phyloP scores from a whole-genome alignment of 2,113 vertebrate genomes.

The Lagenorhynchus albirostris region DNA sequence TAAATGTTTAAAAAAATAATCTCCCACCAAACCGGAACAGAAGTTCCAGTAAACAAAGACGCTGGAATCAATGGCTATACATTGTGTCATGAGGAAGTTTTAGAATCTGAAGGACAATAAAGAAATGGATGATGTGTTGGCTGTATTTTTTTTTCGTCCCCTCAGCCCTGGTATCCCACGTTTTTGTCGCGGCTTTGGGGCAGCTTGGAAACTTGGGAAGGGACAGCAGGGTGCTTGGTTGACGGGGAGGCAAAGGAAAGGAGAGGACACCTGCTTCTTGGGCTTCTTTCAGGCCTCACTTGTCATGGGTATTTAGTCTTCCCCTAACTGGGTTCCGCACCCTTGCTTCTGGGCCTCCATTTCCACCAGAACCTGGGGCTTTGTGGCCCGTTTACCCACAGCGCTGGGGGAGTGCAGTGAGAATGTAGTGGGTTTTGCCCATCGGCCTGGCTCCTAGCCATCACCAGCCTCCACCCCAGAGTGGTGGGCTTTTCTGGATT shows the following conservation, averaged over 20 bases:
- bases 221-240: neutral
- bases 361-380: neutral
- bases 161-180: neutral
- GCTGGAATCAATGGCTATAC: neutral
- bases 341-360: neutral
- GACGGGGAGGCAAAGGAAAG: neutral
- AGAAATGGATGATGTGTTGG: neutral
- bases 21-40: neutral
- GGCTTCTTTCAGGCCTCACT: neutral
- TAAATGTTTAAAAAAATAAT: slow-evolving; percentile 28
- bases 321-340: neutral
- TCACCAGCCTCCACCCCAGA: neutral
- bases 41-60: neutral
- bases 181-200: neutral
- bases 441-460: neutral
- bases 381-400: neutral
- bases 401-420: neutral
- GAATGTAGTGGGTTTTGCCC: neutral
- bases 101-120: slow-evolving; percentile 67
- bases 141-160: neutral
- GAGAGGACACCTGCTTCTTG: neutral
- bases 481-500: neutral
- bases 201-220: neutral
- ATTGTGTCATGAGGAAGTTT: neutral
- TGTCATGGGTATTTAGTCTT: neutral